A percentile compares a stretch with the other conserved stretches of the same genome.
These are phyloP conservation scores for Candoia aspera DNA, from an alignment of 2,113 vertebrate genomes.

Conservation along the genomic window DNA sequence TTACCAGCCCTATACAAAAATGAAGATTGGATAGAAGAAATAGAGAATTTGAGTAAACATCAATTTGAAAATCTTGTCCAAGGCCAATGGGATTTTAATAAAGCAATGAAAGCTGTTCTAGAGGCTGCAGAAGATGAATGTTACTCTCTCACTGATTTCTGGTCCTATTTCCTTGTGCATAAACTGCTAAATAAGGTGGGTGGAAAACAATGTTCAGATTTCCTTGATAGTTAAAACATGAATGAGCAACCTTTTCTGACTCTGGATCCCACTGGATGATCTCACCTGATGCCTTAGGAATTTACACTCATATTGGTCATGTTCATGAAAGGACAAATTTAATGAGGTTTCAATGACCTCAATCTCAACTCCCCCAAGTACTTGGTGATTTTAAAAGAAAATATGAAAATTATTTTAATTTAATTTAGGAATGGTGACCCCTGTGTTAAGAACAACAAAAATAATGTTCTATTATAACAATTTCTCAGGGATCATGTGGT, in stretches of 20 bases:
- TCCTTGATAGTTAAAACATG: not conserved
- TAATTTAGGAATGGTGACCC: too few relatives aligned
- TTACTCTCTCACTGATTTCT: conserved; percentile 32
- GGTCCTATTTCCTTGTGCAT: conserved; percentile 32
- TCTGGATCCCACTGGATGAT: not conserved
- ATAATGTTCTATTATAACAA: too few relatives aligned
- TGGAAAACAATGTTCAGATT: not conserved
- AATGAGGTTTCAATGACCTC: too few relatives aligned
- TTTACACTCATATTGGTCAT: not conserved
- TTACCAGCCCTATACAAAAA: conserved; percentile 7
- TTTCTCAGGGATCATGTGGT: too few relatives aligned
- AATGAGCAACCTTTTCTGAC: not conserved
- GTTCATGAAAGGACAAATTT: not conserved
- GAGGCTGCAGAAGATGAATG: conserved; percentile 4
- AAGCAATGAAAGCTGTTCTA: not conserved
- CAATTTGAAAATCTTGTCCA: not conserved
- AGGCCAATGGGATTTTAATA: not conserved
- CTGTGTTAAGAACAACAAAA: too few relatives aligned
- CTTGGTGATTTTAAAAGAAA: too few relatives aligned
- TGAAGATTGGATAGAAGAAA: conserved; percentile 20
- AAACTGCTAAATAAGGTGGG: conserved; percentile 11
- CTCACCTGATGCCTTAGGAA: not conserved
- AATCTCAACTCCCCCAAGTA: too few relatives aligned
- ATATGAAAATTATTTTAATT: too few relatives aligned
- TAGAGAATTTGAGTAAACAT: not conserved